Percentiles rank a stretch among this genome's conserved stretches.
These are phyloP conservation scores for Nibea albiflora DNA, from an alignment of 2,113 vertebrate species.

Conservation along the genomic window DNA sequence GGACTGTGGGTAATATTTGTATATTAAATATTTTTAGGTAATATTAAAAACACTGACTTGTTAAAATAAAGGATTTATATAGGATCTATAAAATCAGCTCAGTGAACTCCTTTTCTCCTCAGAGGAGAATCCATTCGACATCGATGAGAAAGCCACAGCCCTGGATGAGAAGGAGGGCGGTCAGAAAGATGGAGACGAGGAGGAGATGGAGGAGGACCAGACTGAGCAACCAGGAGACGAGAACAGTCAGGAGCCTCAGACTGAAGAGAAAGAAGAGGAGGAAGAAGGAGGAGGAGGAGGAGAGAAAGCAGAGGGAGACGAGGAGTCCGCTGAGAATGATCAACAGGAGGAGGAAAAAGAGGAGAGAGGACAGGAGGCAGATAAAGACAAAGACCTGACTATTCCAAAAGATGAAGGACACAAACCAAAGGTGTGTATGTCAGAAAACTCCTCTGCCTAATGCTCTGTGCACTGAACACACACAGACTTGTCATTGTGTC, in stretches of 20 bases:
- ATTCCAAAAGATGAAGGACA: slow-evolving; percentile 81
- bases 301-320: slow-evolving; percentile 62
- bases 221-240: slow-evolving; percentile 73
- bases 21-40: no score
- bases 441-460: neutral
- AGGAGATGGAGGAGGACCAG: slow-evolving; percentile 68
- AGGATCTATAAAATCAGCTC: neutral
- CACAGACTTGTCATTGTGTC: neutral
- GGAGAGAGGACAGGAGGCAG: slow-evolving; percentile 66
- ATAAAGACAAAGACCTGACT: slow-evolving; percentile 72
- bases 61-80: no score
- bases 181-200: slow-evolving; percentile 72
- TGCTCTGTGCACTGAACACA: neutral
- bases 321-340: slow-evolving; percentile 72
- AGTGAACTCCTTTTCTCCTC: neutral
- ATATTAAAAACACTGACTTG: no score
- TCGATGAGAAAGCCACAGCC: slow-evolving; percentile 86
- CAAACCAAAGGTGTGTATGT: slow-evolving; percentile 86
- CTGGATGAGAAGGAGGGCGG: slow-evolving; percentile 79
- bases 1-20: no score
- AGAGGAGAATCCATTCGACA: slow-evolving; percentile 91
- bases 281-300: slow-evolving; percentile 43
- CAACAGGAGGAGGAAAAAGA: slow-evolving; percentile 73
- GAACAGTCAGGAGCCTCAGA: slow-evolving; percentile 68
- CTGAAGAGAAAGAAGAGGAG: slow-evolving; percentile 71